Evolutionary conservation across 2,888 invertebrate genomes (phyloP).

Genomic region (Apocheima hispidaria): DNA sequence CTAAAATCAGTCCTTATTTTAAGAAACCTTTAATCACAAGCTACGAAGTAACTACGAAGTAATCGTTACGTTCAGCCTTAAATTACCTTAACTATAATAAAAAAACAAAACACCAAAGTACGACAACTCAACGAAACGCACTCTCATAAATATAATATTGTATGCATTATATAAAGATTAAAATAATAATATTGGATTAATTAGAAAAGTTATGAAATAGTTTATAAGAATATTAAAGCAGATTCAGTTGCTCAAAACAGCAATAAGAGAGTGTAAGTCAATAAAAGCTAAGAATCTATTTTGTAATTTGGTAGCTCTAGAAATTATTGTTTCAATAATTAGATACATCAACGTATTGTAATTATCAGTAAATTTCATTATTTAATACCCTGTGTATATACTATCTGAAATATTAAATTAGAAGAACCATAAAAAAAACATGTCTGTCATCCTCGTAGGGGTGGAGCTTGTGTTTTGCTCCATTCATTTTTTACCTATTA

Average conservation of each 20-base stretch:
- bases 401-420: background rate
- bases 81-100: too few relatives aligned
- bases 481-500: too few relatives aligned
- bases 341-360: background rate
- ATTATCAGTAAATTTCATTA: background rate
- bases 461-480: background rate
- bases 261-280: background rate
- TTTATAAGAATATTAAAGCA: background rate
- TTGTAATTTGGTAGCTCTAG: background rate
- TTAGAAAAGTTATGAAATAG: background rate
- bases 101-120: slow-evolving; percentile 3
- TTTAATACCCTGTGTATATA: background rate
- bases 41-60: too few relatives aligned
- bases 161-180: background rate
- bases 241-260: slow-evolving; percentile 10
- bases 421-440: too few relatives aligned
- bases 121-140: slow-evolving; percentile 13
- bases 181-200: background rate
- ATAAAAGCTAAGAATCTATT: background rate
- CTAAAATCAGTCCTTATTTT: background rate
- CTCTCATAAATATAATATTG: background rate
- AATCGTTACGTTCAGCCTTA: too few relatives aligned
- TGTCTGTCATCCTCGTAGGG: background rate
- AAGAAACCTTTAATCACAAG: background rate
- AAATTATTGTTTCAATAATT: background rate